Evolutionary conservation across 2,888 invertebrate species (phyloP), one percentile per base, ranked within the genome.

Genomic region (Drosophila bunnanda): DNA sequence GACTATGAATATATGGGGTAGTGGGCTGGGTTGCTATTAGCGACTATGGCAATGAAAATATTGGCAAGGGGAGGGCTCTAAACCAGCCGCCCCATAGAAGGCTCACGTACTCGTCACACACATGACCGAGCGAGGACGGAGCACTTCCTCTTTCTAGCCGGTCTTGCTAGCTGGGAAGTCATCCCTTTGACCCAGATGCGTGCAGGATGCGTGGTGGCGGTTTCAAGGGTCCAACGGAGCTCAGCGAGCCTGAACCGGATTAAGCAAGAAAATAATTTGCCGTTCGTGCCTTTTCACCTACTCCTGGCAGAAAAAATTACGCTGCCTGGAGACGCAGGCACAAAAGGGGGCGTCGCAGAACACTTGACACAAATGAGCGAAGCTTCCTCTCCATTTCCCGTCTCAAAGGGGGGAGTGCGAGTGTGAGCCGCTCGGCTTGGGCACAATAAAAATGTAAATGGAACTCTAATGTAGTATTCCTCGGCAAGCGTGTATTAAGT

Each of bases 211-310:
- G 50, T 52, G 62, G 43, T 48, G 73, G 61, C 43, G 32, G 50
- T 28, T 53, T 54, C 62, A 25, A 28, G 60, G 53, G 53, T 48
- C 61, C 88, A 76, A 75, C 85, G 76, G 76, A 78, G 85, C 87
- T 88, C 83, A 75, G 80, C 83, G 78, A 83, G 80, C 89, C 82
- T 82, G 88, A 77, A 88, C 89, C 88, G 89, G 89, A 86, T 86
- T 86, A 89, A 89, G 82, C 73, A 87, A 76, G 89, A 87, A 87
- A 87, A 90, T 90, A 87, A 87, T 87, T 87, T 89, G 90, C 87
- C 75, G 89, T 87, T 90, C 87, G 87, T 87, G 87, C 90, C 88
- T 79, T 87, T 87, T 90, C 75, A 78, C 64, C 75, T 86, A 80
- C 86, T 86, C 69, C 78, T 71, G 75, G 58, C 69, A 69, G 43